A percentile compares a stretch with the other conserved stretches of the same genome.
Evolutionary conservation across 2,797 vertebrate genomes (phyloP).

Genomic region (Anolis apletophallus): DNA sequence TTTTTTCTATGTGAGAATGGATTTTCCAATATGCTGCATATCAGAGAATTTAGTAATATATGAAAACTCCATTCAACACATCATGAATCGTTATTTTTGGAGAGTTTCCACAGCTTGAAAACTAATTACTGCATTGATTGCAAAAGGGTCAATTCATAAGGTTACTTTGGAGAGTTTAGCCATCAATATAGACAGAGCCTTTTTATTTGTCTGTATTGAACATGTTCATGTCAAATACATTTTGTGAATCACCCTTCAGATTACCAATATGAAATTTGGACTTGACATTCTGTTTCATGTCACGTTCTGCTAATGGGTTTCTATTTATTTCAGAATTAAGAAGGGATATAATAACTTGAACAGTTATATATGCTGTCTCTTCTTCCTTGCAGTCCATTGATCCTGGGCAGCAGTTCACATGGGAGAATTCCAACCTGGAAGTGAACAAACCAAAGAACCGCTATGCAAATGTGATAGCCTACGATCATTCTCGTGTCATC

Average conservation of each 20-base stretch:
- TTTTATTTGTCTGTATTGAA: neutral
- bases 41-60: neutral
- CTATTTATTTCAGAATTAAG: neutral
- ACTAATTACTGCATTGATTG: neutral
- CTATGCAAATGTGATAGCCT: constrained; percentile 96
- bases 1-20: neutral
- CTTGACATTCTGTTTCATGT: neutral
- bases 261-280: neutral
- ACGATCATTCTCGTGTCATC: constrained; percentile 95
- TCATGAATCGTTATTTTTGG: neutral
- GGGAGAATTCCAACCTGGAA: constrained; percentile 97
- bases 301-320: neutral
- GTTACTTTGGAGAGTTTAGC: neutral
- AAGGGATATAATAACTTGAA: neutral
- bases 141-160: neutral
- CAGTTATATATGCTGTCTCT: neutral
- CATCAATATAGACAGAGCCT: neutral
- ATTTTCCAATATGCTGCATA: neutral
- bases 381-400: constrained; percentile 87
- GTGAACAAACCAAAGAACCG: constrained; percentile 99
- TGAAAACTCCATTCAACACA: neutral
- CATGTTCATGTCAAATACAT: neutral
- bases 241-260: neutral
- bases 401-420: constrained; percentile 96
- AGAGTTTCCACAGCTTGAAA: constrained; percentile 2